Percentiles rank a stretch among this genome's conserved stretches.
phyloP scores from a whole-genome alignment of 2,113 vertebrate genomes.

The Sander vitreus region DNA sequence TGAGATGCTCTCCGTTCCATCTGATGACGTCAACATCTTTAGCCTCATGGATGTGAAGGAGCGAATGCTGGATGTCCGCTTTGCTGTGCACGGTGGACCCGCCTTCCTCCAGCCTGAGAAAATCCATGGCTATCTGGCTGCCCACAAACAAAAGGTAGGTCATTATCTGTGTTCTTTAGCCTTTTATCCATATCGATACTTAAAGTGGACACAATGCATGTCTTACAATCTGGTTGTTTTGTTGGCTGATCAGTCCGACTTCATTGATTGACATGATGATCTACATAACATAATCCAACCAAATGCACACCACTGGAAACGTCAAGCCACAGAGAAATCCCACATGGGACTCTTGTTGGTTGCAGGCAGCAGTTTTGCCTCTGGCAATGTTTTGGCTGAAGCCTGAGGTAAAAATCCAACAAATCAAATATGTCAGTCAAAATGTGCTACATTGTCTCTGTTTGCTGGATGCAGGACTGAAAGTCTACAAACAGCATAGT shows the following conservation, averaged over 20 bases:
- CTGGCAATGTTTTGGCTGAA: conserved; percentile 32
- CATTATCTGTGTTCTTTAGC: neutral
- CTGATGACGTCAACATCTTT: conserved; percentile 83
- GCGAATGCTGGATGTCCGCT: conserved; percentile 84
- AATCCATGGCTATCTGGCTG: conserved; percentile 86
- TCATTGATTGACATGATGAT: neutral
- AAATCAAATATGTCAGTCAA: conserved; percentile 46
- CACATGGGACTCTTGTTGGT: neutral
- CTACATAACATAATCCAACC: neutral
- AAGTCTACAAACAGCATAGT: neutral
- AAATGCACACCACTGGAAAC: neutral
- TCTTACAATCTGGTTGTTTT: neutral
- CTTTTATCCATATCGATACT: neutral
- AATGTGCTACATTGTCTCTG: neutral
- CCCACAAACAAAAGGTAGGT: conserved; percentile 86
- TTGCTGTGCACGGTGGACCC: conserved; percentile 73
- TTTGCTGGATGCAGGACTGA: conserved; percentile 11
- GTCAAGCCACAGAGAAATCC: neutral
- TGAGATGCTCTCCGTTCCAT: conserved; percentile 82
- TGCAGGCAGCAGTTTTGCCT: conserved; percentile 25
- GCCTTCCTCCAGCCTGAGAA: conserved; percentile 86
- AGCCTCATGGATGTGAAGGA: conserved; percentile 82
- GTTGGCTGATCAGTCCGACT: neutral
- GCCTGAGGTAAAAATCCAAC: conserved; percentile 3
- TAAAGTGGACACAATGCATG: neutral